Evolutionary conservation across 1,140 invertebrate genomes (phyloP), one percentile per base, ranked within the genome.

Genomic region (Drosophila ambigua): DNA sequence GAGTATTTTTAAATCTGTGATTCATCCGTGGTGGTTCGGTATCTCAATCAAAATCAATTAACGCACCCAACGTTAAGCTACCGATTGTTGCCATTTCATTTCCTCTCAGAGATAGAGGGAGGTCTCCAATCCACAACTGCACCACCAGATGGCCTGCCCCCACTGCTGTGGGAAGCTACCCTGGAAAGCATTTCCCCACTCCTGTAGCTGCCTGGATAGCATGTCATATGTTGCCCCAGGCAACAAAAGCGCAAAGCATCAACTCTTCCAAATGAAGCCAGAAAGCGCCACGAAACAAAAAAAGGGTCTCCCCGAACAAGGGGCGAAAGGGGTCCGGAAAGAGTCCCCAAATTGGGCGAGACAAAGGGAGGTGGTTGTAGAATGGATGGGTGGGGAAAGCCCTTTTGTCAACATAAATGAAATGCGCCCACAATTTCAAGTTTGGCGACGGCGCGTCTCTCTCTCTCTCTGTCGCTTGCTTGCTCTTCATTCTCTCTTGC

Each of bases 391-490:
- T 4, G 64, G 44, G 51, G 63, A 76, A 75, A 87, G 61, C 75
- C 68, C 79, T 88, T 88, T 87, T 87, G 83, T 87, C 83, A 87
- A 87, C 83, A 87, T 71, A 88, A 87, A 87, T 87, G 83, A 87
- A 87, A 79, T 79, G 79, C 83, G 83, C 83, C 82, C 83, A 87
- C 83, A 87, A 83, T 83, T 79, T 88, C 79, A 73, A 88, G 83
- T 87, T 87, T 88, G 78, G 72, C 74, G 78, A 78, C 64, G 62
- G 41, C 11, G 11, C 35, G 11, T 13, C 71, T 20, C 39, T n/a
- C 39, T 23, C 46, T 3, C 8, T 24, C 39, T n/a, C 39, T 15
- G 41, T 35, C 41, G 9, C 8, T 24, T 3, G 28, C 31, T n/a
- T 24, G 45, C 63, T 11, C 35, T 39, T 4, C 35, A 39, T 13